phyloP scores from a whole-genome alignment of 2,888 invertebrate genomes.

The Deladenus siricidicola region DNA sequence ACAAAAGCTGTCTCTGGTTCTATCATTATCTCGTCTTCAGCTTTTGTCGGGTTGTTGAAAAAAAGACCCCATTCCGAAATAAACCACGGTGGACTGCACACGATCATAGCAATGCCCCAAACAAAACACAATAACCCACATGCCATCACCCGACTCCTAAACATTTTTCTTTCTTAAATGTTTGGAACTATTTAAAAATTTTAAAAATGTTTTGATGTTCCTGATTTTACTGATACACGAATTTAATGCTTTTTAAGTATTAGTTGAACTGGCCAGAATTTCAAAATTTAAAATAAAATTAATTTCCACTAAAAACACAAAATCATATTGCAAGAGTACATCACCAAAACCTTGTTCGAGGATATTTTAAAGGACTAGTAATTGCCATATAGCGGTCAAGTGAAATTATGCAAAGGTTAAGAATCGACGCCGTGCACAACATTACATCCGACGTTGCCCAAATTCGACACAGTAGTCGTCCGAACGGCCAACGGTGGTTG shows the following conservation, averaged over 20 bases:
- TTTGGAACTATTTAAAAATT: no score
- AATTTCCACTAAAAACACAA: no score
- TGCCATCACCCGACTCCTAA: constrained; percentile 50
- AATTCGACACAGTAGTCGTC: constrained; percentile 36
- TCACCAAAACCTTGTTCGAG: constrained; percentile 44
- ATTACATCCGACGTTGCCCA: constrained; percentile 53
- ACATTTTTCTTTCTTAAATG: no score
- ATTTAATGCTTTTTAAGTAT: no score
- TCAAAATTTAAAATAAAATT: background rate
- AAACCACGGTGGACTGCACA: constrained; percentile 54
- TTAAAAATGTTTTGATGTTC: no score
- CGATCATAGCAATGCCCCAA: constrained; percentile 53
- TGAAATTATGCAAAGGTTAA: constrained; percentile 53
- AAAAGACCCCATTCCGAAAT: constrained; percentile 47
- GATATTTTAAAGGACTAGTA: constrained; percentile 54
- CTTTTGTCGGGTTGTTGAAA: constrained; percentile 6
- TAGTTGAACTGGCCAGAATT: no score
- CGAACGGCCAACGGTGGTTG: constrained; percentile 52
- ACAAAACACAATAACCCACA: constrained; percentile 51
- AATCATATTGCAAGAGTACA: no score
- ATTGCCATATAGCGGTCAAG: constrained; percentile 55
- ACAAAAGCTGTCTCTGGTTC: constrained; percentile 24
- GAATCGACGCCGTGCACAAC: constrained; percentile 52
- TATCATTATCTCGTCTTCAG: background rate
- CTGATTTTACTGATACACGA: no score